Evolutionary conservation across 1,140 invertebrate genomes (phyloP), one percentile per base, ranked within the genome.

Genomic region (Saxidomus purpurata): DNA sequence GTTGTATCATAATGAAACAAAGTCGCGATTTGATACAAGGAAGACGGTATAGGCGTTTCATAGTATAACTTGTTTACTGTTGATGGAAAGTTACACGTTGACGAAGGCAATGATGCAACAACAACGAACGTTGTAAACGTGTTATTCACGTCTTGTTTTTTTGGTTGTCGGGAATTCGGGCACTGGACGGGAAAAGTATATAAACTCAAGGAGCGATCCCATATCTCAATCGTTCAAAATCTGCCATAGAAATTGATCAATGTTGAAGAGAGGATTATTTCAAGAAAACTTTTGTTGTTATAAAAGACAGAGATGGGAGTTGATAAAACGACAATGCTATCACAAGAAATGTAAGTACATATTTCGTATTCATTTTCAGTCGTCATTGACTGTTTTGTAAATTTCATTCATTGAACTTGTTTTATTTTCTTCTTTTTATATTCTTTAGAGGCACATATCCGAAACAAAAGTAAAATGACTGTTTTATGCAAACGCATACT

Each of bases 291-390:
- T 9, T n/a, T 1, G 9, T n/a, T 63, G 6, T 4, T 43, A 15
- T 19, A 28, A 63, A 19, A 43, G 6, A 43, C 43, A 63, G 15
- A 63, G 43, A 63, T 63, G 59, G 59, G 59, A 28, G 25, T 63
- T 63, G 59, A 63, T 28, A 43, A 43, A 43, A 63, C 19, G 28
- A 63, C 59, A 28, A 63, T n/a, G 15, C 59, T 63, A 8, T 63
- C n/a, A n/a, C 59, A 63, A 63, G 59, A 63, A 28, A 63, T 63
- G 59, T 63, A 63, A 63, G 59, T 63, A 63, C 59, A 63, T 0
- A 28, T 28, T 63, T 63, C 25, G 4, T n/a, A 3, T 59, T 43
- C 4, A 43, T n/a, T n/a, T n/a, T n/a, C n/a, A n/a, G n/a, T n/a
- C n/a, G n/a, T n/a, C n/a, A n/a, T n/a, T n/a, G n/a, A n/a, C n/a